phyloP scores from a whole-genome alignment of 2,113 vertebrate genomes.

The Dermatemys mawii region DNA sequence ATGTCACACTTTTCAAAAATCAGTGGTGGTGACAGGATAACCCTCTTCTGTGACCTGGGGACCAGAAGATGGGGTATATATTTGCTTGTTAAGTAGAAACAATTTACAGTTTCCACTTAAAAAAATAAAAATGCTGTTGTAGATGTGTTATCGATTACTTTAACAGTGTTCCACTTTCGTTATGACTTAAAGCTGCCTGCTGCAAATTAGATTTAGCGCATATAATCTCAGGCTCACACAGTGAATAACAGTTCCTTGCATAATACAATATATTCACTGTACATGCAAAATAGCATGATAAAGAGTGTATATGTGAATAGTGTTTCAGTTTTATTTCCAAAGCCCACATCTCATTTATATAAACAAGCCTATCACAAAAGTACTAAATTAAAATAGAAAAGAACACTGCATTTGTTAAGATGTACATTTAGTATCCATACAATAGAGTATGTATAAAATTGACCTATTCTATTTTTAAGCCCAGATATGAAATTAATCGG shows the following conservation, averaged over 20 bases:
- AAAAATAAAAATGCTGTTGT: constrained; percentile 75
- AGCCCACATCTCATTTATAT: constrained; percentile 26
- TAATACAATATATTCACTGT: constrained; percentile 3
- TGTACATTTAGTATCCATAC: constrained; percentile 4
- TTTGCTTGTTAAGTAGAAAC: constrained; percentile 86
- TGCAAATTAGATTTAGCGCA: constrained; percentile 46
- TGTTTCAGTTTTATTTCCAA: constrained; percentile 46
- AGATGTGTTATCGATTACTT: constrained; percentile 71
- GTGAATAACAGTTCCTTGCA: neutral
- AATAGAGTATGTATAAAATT: constrained; percentile 1
- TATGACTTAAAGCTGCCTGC: constrained; percentile 45
- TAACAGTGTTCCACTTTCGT: constrained; percentile 56
- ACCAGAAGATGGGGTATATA: constrained; percentile 78
- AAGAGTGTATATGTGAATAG: neutral
- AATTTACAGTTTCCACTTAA: constrained; percentile 79
- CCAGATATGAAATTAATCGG: constrained; percentile 51
- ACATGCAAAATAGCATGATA: constrained; percentile 1
- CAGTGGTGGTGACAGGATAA: constrained; percentile 85
- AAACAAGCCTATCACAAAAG: constrained; percentile 58
- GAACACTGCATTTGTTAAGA: constrained; percentile 33
- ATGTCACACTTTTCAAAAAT: constrained; percentile 87
- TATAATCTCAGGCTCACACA: constrained; percentile 9
- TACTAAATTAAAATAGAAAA: constrained; percentile 68
- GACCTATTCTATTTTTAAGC: neutral
- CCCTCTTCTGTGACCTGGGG: constrained; percentile 85